These are phyloP conservation scores for Otocyon megalotis DNA, from an alignment of 2,113 vertebrate genomes.

Conservation along the genomic window DNA sequence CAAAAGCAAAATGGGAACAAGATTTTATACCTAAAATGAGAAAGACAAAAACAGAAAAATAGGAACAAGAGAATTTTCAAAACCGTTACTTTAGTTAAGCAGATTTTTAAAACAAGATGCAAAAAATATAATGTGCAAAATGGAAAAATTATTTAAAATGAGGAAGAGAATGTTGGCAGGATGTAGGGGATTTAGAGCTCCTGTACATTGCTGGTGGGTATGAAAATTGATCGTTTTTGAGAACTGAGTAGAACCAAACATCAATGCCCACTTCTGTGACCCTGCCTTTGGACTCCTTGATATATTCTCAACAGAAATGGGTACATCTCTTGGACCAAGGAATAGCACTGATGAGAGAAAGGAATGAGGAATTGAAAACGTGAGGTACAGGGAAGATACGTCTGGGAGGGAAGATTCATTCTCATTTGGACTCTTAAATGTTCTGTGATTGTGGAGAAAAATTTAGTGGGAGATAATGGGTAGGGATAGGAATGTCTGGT, in stretches of 20 bases:
- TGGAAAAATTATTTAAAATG: background rate
- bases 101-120: background rate
- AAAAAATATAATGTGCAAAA: background rate
- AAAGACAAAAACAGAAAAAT: background rate
- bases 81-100: background rate
- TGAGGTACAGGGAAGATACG: no score
- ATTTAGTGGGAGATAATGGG: background rate
- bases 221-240: background rate
- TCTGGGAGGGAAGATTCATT: background rate
- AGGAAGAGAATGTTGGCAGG: background rate
- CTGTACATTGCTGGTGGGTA: background rate
- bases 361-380: background rate
- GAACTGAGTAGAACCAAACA: background rate
- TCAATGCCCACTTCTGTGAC: rapidly evolving
- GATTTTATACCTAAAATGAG: background rate
- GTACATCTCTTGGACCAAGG: background rate
- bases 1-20: background rate
- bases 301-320: background rate
- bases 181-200: no score
- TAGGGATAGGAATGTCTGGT: background rate
- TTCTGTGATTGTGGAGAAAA: background rate
- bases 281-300: background rate
- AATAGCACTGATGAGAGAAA: background rate
- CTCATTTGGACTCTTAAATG: background rate
- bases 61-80: background rate